Evolutionary conservation across 2,797 vertebrate species (phyloP), one percentile per base, ranked within the genome.

Genomic region (Merluccius polli): DNA sequence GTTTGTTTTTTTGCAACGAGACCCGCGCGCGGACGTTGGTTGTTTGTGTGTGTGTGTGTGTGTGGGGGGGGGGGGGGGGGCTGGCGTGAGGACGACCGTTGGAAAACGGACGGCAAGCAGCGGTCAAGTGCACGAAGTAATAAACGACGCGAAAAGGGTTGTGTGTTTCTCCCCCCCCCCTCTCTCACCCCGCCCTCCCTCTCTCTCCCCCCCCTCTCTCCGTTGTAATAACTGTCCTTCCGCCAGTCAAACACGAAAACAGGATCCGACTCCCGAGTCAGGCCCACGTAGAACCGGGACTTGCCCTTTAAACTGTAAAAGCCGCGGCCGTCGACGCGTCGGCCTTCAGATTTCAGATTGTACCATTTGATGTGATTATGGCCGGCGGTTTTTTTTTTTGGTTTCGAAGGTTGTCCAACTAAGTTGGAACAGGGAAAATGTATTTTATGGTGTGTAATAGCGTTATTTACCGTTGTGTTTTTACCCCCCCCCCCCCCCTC

Each of bases 301-400:
- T 75, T 84, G 85, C 87, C 87, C 89, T 91, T 92, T 91, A 90
- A 93, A 90, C 83, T 72, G 75, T 79, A 77, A 80, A 35, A 84
- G 75, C 78, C 63, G 31, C 21, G 73, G 41, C 67, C 73, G 36
- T 36, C 73, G n/a, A 33, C n/a, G n/a, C n/a, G n/a, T n/a, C n/a
- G n/a, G n/a, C n/a, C n/a, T n/a, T n/a, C n/a, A n/a, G n/a, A n/a
- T n/a, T n/a, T n/a, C n/a, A n/a, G n/a, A n/a, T n/a, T n/a, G n/a
- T n/a, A n/a, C n/a, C n/a, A n/a, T n/a, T n/a, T n/a, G 44, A 48
- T 65, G 27, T 65, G 59, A 27, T 65, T 65, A 65, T 27, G 59
- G n/a, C 59, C 59, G 27, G 4, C 27, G 24, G 3, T 27, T 65
- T 65, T 65, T 3, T n/a, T n/a, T n/a, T n/a, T n/a, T n/a, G n/a